Evolutionary conservation across 2,113 vertebrate genomes (phyloP).

Genomic region (Chaetorhynchus papuensis): DNA sequence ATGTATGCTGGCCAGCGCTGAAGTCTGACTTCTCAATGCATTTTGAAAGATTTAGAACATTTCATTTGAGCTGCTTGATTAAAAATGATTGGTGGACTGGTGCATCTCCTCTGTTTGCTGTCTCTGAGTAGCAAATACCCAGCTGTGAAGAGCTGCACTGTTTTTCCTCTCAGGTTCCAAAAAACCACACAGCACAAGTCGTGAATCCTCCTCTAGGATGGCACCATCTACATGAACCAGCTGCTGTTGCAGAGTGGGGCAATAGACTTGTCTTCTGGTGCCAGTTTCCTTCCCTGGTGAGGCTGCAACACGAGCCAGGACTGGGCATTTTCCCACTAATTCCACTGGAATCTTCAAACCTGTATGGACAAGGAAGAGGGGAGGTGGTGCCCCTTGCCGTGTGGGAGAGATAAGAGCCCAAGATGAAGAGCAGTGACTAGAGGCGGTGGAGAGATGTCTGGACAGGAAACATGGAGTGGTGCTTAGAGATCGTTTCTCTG

Average conservation of each 20-base stretch:
- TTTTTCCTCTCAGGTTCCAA: not conserved
- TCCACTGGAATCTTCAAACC: not conserved
- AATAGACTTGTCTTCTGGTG: not conserved
- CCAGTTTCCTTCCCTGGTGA: not conserved
- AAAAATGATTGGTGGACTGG: not conserved
- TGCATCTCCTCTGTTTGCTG: not conserved
- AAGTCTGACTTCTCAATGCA: not conserved
- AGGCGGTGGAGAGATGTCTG: not conserved
- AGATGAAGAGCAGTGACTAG: not conserved
- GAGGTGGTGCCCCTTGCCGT: fast-evolving
- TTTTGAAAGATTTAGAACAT: not conserved
- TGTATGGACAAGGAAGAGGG: fast-evolving
- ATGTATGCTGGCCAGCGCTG: not conserved
- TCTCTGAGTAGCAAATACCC: not conserved
- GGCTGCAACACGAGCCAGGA: fast-evolving
- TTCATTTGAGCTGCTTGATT: not conserved
- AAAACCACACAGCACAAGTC: not conserved
- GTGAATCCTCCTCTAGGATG: not conserved
- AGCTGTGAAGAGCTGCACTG: not conserved
- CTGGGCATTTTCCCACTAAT: not conserved
- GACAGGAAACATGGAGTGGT: not conserved
- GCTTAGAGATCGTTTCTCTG: fast-evolving
- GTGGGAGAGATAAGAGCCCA: not conserved
- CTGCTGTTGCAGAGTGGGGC: not conserved
- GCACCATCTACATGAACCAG: not conserved